These are phyloP conservation scores for Drosophila antonietae DNA, from an alignment of 2,888 invertebrate species.

Conservation along the genomic window DNA sequence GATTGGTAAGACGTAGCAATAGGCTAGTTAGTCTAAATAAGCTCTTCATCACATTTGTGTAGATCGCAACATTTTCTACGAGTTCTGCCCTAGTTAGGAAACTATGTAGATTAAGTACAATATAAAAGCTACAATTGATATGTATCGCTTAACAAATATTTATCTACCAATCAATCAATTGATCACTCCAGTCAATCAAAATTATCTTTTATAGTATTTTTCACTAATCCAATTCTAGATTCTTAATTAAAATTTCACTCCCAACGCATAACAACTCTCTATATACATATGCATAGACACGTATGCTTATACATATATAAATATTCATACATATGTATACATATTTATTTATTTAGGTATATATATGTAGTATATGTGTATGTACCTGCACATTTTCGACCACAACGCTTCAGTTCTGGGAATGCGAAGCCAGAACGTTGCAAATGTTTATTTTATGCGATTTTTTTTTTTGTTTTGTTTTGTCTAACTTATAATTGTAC, in stretches of 20 bases:
- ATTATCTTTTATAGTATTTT: not conserved
- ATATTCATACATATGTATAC: too few relatives aligned
- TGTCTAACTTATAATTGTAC: conserved; percentile 44
- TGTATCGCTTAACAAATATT: too few relatives aligned
- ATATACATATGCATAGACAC: not conserved
- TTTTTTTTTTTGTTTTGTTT: conserved; percentile 38
- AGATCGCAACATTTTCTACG: not conserved
- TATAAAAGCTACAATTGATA: too few relatives aligned
- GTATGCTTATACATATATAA: not conserved
- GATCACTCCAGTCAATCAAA: not conserved
- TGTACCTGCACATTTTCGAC: conserved; percentile 32
- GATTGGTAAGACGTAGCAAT: conserved; percentile 41
- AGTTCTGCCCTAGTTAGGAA: too few relatives aligned
- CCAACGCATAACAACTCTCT: conserved; percentile 1
- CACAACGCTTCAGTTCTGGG: conserved; percentile 43
- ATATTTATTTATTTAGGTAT: not conserved
- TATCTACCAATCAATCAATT: not conserved
- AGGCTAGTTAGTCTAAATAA: not conserved
- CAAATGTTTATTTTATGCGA: conserved; percentile 51
- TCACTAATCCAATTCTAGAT: not conserved
- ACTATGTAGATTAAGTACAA: too few relatives aligned
- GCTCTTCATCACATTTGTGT: not conserved
- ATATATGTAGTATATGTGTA: conserved; percentile 3
- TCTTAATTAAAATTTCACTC: not conserved
- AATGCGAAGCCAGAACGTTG: conserved; percentile 35